These are phyloP conservation scores for Tipula unca DNA, from an alignment of 2,888 invertebrate genomes.

Conservation along the genomic window DNA sequence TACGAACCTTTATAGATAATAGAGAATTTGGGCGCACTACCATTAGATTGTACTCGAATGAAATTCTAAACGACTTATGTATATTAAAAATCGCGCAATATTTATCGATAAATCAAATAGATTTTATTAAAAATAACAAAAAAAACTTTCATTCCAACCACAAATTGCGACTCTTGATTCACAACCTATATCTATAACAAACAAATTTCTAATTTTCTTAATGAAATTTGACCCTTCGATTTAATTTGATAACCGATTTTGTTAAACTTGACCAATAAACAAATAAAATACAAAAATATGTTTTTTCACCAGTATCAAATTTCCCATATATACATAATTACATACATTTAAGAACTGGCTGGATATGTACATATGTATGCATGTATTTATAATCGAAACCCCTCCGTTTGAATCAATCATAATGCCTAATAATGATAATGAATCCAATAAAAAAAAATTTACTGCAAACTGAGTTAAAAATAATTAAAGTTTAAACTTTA, in stretches of 20 bases:
- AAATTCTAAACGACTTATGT: no score
- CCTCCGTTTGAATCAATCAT: background rate
- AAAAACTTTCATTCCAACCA: no score
- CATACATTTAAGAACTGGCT: background rate
- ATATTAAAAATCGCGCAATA: no score
- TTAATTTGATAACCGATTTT: background rate
- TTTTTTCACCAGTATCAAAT: background rate
- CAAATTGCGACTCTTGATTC: no score
- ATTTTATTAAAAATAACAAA: no score
- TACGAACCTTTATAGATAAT: no score
- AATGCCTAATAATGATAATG: background rate
- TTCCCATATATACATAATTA: background rate
- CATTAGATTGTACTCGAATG: no score
- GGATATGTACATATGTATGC: no score
- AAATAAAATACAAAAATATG: background rate
- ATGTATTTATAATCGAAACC: background rate
- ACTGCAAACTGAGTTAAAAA: constrained; percentile 8
- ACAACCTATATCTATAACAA: background rate
- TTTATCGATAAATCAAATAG: no score
- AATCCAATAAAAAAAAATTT: background rate
- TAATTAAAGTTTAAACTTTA: background rate
- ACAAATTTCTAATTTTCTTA: background rate
- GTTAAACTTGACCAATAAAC: background rate
- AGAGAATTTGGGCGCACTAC: no score
- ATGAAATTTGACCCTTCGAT: background rate